These are phyloP conservation scores for Luperina nickerlii DNA, from an alignment of 2,888 invertebrate genomes.

Conservation along the genomic window DNA sequence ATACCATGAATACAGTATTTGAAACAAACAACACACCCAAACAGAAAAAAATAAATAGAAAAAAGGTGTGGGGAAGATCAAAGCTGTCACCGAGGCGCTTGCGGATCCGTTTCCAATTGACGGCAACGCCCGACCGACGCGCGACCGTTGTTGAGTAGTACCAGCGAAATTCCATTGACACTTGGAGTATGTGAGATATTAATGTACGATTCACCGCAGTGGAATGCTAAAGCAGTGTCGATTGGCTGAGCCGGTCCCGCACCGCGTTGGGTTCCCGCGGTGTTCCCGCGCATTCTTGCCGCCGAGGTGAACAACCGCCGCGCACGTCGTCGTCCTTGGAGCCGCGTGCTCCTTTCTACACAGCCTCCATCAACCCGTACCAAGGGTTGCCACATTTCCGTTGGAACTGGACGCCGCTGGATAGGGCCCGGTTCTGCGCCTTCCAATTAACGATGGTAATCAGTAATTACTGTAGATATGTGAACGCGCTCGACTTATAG, in stretches of 20 bases:
- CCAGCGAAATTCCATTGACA: conserved; percentile 60
- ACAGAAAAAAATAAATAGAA: conserved; percentile 51
- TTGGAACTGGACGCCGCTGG: conserved; percentile 48
- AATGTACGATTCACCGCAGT: conserved; percentile 66
- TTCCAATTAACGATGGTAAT: conserved; percentile 57
- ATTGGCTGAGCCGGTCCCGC: conserved; percentile 73
- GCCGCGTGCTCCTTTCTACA: conserved; percentile 86
- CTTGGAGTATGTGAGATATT: conserved; percentile 47
- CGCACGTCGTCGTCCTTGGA: conserved; percentile 85
- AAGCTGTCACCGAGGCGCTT: conserved; percentile 51
- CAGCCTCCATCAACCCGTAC: conserved; percentile 70
- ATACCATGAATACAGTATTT: conserved; percentile 57
- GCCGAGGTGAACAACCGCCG: conserved; percentile 87
- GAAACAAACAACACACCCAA: conserved; percentile 50
- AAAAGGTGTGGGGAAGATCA: conserved; percentile 60
- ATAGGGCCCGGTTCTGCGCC: conserved; percentile 49
- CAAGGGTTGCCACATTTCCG: conserved; percentile 67
- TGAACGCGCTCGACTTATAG: conserved; percentile 6
- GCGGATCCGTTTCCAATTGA: conserved; percentile 49
- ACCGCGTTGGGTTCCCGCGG: conserved; percentile 77
- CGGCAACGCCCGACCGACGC: not conserved
- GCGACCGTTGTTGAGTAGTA: conserved; percentile 16
- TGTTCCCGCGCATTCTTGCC: conserved; percentile 83
- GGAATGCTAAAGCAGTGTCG: conserved; percentile 66
- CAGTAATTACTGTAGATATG: conserved; percentile 46